Percentiles rank a stretch among this genome's conserved stretches.
phyloP scores from a whole-genome alignment of 1,140 invertebrate genomes.

The Nixonia krombeini region DNA sequence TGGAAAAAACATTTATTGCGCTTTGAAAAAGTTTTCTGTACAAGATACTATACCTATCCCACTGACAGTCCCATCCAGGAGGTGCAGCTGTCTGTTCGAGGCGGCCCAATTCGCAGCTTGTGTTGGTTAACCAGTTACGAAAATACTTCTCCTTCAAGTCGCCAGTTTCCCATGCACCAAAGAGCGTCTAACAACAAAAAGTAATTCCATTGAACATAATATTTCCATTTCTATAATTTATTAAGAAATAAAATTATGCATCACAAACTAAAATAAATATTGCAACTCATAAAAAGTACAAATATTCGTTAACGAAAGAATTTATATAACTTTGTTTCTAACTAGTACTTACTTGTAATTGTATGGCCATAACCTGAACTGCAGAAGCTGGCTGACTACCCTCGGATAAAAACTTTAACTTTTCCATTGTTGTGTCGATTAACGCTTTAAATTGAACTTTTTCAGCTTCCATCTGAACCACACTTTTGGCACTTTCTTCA shows the following conservation, averaged over 20 bases:
- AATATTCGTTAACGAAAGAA: slow-evolving; percentile 6
- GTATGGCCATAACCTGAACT: slow-evolving; percentile 78
- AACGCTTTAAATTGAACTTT: slow-evolving; percentile 65
- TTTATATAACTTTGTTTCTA: not conserved
- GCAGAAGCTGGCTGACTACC: slow-evolving; percentile 75
- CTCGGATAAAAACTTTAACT: slow-evolving; percentile 77
- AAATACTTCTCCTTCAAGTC: slow-evolving; percentile 75
- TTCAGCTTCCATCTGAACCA: slow-evolving; percentile 25
- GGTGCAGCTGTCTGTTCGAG: slow-evolving; percentile 78
- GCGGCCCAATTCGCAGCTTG: slow-evolving; percentile 74
- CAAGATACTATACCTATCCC: slow-evolving; percentile 80
- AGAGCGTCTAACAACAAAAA: slow-evolving; percentile 73
- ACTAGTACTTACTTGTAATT: slow-evolving; percentile 74
- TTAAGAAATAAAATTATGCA: no score
- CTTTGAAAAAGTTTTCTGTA: slow-evolving; percentile 40
- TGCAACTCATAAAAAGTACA: no score
- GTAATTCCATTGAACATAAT: not conserved
- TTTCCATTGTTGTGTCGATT: slow-evolving; percentile 73
- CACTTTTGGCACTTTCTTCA: slow-evolving; percentile 26
- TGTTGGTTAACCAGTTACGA: slow-evolving; percentile 74
- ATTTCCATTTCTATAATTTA: not conserved
- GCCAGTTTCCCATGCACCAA: slow-evolving; percentile 75
- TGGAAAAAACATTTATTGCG: slow-evolving; percentile 46
- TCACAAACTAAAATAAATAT: slow-evolving; percentile 8
- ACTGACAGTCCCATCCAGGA: slow-evolving; percentile 79